Evolutionary conservation across 2,113 vertebrate genomes (phyloP), one percentile per base, ranked within the genome.

Genomic region (Acanthochromis polyacanthus): DNA sequence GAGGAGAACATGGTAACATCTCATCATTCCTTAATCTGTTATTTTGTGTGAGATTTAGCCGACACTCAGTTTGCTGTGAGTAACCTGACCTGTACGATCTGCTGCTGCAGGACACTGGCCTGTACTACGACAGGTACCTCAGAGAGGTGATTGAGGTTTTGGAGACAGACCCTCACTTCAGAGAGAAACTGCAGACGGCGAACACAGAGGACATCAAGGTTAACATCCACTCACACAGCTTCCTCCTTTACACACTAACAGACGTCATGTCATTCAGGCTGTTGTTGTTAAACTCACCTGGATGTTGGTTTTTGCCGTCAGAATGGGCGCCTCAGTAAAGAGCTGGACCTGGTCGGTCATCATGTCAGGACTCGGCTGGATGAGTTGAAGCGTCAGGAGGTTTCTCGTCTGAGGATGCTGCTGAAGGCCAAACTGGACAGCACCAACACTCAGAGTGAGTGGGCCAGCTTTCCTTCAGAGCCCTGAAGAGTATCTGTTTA

Each of bases 121-220:
- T 98, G 30, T 97, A 97, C 89, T 98, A 98, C 51, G 96, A 97
- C 84, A 84, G 97, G 3, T 98, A 98, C 74, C 95, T 97, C 45
- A 93, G 96, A 57, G 97, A 98, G 80, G 96, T 98, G 75, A 97
- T 97, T 16, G 96, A 96, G 14, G 96, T 97, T 60, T 71, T 98
- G 88, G 97, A 98, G 92, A 98, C 96, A 0, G 97, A 98, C 4
- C 95, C 96, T 16, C 97, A 97, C 90, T 98, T 98, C 89, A 95
- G 96, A 17, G 96, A 98, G 91, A 97, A 97, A 68, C 95, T 98
- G 20, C 96, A 98, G 88, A 95, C 95, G 0, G 96, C 97, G 22
- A 97, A 97, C 11, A 95, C 96, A 0, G 97, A 98, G 22, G 97
- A 98, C 86, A 97, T 98, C 65, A 98, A 97, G 95, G 97, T 97